phyloP scores from a whole-genome alignment of 2,888 invertebrate genomes.

The Drosophila bunnanda region DNA sequence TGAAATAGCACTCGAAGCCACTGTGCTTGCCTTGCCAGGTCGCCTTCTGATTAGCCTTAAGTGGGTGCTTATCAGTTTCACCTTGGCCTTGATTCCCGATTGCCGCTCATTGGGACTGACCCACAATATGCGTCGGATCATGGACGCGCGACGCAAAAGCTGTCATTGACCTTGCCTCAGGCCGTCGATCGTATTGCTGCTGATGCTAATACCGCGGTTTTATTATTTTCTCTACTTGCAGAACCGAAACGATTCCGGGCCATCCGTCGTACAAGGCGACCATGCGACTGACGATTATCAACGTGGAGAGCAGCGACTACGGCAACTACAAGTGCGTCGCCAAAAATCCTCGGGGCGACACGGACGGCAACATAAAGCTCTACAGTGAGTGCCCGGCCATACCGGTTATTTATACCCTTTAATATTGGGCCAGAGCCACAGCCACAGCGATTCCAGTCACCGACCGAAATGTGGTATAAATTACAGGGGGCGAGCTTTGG shows the following conservation, averaged over 20 bases:
- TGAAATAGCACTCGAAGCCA: conserved; percentile 10
- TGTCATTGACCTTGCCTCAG: conserved; percentile 73
- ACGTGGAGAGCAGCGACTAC: conserved; percentile 92
- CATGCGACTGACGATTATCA: conserved; percentile 93
- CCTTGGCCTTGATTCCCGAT: conserved; percentile 81
- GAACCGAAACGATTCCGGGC: conserved; percentile 89
- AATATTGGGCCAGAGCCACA: conserved; percentile 52
- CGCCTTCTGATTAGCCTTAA: conserved; percentile 68
- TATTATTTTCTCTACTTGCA: conserved; percentile 56
- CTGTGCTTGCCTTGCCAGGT: conserved; percentile 55
- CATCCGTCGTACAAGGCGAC: conserved; percentile 93
- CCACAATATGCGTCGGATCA: conserved; percentile 48
- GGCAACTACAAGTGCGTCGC: conserved; percentile 94
- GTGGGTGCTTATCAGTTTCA: conserved; percentile 73
- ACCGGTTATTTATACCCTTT: conserved; percentile 71
- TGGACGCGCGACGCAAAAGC: conserved; percentile 55
- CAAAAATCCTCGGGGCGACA: conserved; percentile 95
- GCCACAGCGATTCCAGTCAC: conserved; percentile 2
- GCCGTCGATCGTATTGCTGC: not conserved
- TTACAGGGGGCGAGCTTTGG: conserved; percentile 39
- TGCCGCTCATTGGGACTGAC: conserved; percentile 66
- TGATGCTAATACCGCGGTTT: not conserved
- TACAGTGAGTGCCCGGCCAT: conserved; percentile 89
- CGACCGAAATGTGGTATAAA: conserved; percentile 49
- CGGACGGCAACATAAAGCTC: conserved; percentile 94